These are phyloP conservation scores for Blennius ocellaris DNA, from an alignment of 2,113 vertebrate species.

Conservation along the genomic window DNA sequence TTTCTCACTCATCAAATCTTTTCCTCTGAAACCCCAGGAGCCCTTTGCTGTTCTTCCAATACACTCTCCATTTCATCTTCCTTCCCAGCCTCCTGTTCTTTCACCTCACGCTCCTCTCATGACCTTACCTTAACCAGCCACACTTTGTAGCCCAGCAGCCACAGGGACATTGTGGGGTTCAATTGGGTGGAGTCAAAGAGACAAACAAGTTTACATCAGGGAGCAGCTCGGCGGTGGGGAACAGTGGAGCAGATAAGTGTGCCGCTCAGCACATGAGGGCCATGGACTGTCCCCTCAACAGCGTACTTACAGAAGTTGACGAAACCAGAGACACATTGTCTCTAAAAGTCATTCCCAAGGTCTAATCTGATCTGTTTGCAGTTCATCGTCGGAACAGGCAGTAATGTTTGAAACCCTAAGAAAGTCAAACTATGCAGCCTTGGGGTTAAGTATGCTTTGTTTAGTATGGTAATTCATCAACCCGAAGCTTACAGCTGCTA, in stretches of 20 bases:
- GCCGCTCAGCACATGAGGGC: neutral
- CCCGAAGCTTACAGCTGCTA: neutral
- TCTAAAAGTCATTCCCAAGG: neutral
- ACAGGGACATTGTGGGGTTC: neutral
- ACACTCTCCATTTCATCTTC: constrained; percentile 34
- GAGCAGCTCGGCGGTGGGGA: neutral
- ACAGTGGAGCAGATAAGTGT: neutral
- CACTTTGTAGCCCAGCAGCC: constrained; percentile 11
- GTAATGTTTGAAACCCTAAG: neutral
- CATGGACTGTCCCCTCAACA: neutral
- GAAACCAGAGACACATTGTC: neutral
- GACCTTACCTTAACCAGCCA: constrained; percentile 40
- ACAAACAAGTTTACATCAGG: neutral
- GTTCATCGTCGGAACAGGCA: no score
- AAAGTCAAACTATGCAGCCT: neutral
- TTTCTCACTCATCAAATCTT: constrained; percentile 15
- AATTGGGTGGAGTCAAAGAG: constrained; percentile 11
- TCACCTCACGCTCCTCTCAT: constrained; percentile 3
- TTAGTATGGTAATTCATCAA: neutral
- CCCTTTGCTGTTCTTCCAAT: constrained; percentile 10
- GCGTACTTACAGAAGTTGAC: neutral
- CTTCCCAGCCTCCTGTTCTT: constrained; percentile 18
- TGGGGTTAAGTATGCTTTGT: neutral
- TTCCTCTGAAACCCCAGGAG: constrained; percentile 23
- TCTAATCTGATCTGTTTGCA: no score